Percentiles rank a stretch among this genome's conserved stretches.
phyloP scores from a whole-genome alignment of 64 coral and sea anemone genomes.

The Anthopleura sola region DNA sequence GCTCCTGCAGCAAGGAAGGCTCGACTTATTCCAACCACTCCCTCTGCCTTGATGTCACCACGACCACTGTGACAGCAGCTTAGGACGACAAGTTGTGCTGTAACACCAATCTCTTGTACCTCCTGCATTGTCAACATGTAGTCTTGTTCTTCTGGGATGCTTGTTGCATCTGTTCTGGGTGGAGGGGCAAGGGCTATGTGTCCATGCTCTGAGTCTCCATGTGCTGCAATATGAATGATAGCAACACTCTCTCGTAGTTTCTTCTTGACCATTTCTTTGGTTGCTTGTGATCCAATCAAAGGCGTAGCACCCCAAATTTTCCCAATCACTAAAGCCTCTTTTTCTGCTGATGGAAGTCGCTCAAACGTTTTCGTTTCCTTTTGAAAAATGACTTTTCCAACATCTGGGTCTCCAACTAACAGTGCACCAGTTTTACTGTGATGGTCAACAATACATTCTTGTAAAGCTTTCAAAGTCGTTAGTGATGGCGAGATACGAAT shows the following conservation, averaged over 20 bases:
- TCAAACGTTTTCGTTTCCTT: not conserved
- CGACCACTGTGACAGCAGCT: constrained; percentile 50
- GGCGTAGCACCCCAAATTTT: not conserved
- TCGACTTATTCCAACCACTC: constrained; percentile 7
- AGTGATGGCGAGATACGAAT: constrained; percentile 34
- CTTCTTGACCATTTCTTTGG: constrained; percentile 3
- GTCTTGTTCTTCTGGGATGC: constrained; percentile 24
- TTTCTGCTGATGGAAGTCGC: not conserved
- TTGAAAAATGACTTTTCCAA: not conserved
- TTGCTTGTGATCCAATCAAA: constrained; percentile 14
- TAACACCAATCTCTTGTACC: constrained; percentile 11
- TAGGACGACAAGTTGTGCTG: constrained; percentile 39
- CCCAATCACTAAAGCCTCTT: constrained; percentile 14
- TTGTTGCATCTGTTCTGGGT: not conserved
- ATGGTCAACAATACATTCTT: not conserved
- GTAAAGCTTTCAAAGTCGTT: constrained; percentile 20
- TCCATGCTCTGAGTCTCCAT: constrained; percentile 24
- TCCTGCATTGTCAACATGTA: constrained; percentile 44
- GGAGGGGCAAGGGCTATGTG: constrained; percentile 16
- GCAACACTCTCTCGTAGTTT: not conserved
- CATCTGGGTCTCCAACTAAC: constrained; percentile 34
- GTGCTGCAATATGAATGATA: constrained; percentile 43
- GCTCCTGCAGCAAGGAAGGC: constrained; percentile 19
- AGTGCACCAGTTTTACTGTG: constrained; percentile 15
- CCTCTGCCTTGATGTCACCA: constrained; percentile 24